Evolutionary conservation across 2,113 vertebrate genomes (phyloP), one percentile per base, ranked within the genome.

Genomic region (Rhegmatorhina hoffmannsi): DNA sequence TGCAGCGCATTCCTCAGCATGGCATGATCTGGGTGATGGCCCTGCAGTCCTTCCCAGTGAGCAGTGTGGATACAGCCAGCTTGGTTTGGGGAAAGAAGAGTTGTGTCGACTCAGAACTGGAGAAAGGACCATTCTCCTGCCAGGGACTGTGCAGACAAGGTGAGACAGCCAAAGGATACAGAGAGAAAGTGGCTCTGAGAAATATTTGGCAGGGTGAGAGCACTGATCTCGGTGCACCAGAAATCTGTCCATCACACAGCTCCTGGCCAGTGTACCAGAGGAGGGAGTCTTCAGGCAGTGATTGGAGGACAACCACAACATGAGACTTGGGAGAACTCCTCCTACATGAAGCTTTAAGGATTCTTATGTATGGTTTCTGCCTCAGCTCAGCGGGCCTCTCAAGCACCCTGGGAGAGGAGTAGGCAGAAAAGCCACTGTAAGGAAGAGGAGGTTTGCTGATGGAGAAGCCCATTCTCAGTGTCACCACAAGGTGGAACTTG

Each of bases 401-500:
- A 17, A 44, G 33, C 34, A 68, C 6, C 15, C n/a, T 44, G 47
- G 19, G 40, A 87, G 11, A 24, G 20, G 58, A 88, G 29, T 31
- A 40, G 25, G 44, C 43, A 49, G 56, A 78, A 62, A 63, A 89
- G 19, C 13, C 56, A 23, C 0, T 5, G 11, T 26, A 25, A 69
- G 36, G 40, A 40, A 40, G 89, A 63, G 46, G 46, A 56, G 34
- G 8, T 74, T 66, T 68, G 55, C 25, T n/a, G 53, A 16, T 58
- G 24, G 59, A 55, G 91, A 75, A 78, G 66, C 81, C 76, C 84
- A n/a, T 95, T 95, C 95, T 69, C 73, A 53, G 76, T 72, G 75
- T 91, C 79, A 91, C 96, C 97, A 97, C 97, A 96, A 96, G 97
- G 95, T 97, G 97, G 97, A 97, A 97, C 97, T 96, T 90, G 84